phyloP scores from a whole-genome alignment of 2,888 invertebrate species.

The Alloscopus bannaensis region DNA sequence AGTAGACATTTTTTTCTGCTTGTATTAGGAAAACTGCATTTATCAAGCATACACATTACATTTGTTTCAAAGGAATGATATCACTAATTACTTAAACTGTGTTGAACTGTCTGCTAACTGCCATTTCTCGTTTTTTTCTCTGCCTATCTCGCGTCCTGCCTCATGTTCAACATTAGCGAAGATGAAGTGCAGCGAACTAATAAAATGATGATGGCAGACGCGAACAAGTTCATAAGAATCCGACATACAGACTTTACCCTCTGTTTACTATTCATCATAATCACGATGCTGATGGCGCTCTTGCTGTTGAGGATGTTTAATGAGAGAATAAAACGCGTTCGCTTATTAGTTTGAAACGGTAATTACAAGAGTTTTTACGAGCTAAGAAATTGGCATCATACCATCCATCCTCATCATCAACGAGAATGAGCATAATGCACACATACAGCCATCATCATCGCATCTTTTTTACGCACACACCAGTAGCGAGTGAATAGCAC shows the following conservation, averaged over 20 bases:
- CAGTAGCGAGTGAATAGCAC: conserved; percentile 21
- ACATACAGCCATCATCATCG: no score
- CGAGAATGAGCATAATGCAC: conserved; percentile 11
- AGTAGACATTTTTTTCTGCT: background rate
- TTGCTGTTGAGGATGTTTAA: conserved; percentile 29
- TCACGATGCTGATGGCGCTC: conserved; percentile 13
- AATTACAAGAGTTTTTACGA: conserved; percentile 61
- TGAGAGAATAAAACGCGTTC: conserved; percentile 52
- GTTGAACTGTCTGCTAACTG: conserved; percentile 49
- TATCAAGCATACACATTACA: conserved; percentile 10
- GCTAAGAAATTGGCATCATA: conserved; percentile 45
- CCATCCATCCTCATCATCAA: conserved; percentile 6
- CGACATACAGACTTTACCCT: no score
- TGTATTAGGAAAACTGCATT: background rate
- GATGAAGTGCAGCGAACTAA: no score
- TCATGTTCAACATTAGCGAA: conserved; percentile 20
- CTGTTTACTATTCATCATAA: conserved; percentile 36
- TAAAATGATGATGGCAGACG: conserved; percentile 6
- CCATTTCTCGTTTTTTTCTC: background rate
- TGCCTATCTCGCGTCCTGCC: conserved; percentile 13
- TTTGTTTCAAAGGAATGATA: conserved; percentile 4
- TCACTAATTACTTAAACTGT: conserved; percentile 56
- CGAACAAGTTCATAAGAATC: no score
- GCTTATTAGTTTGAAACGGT: conserved; percentile 62
- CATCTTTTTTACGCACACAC: no score